Conservation (phyloP, 1,140 invertebrate genomes). For the Calephelis nemesis region DNA sequence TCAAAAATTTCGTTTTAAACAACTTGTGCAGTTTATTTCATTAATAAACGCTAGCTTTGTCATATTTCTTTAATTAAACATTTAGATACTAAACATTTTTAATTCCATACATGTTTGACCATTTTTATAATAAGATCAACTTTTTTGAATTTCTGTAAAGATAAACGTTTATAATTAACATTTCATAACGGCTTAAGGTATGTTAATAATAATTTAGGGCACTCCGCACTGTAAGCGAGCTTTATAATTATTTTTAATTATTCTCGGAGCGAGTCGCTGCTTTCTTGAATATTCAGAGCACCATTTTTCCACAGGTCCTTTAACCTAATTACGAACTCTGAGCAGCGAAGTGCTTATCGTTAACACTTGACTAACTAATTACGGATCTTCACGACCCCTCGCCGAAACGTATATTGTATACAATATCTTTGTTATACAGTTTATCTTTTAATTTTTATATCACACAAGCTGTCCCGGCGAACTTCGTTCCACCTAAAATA, state of each 20-base stretch:
- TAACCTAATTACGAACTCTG: conserved; percentile 55
- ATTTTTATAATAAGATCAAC: too few species aligned
- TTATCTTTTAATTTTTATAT: too few species aligned
- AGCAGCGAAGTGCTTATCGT: conserved; percentile 31
- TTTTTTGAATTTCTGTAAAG: too few species aligned
- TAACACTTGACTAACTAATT: conserved; percentile 20
- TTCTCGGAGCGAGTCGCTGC: conserved; percentile 32
- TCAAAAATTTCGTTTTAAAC: too few species aligned
- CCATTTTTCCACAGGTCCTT: conserved; percentile 45
- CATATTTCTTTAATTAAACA: too few species aligned
- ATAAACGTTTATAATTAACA: conserved; percentile 1
- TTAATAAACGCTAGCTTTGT: too few species aligned
- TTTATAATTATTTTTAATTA: conserved; percentile 62
- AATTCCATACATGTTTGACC: too few species aligned
- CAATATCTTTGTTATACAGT: too few species aligned
- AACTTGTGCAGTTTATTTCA: too few species aligned
- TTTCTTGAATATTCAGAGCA: conserved; percentile 54
- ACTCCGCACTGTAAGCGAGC: conserved; percentile 25
- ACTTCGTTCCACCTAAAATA: neutral
- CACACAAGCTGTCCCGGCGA: too few species aligned
- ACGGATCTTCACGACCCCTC: conserved; percentile 1
- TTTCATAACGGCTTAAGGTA: conserved; percentile 1
- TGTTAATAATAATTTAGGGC: conserved; percentile 38
- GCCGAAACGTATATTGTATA: too few species aligned
- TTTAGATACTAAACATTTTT: too few species aligned